Evolutionary conservation across 2,888 invertebrate species (phyloP).

Genomic region (Chrysina gloriosa): DNA sequence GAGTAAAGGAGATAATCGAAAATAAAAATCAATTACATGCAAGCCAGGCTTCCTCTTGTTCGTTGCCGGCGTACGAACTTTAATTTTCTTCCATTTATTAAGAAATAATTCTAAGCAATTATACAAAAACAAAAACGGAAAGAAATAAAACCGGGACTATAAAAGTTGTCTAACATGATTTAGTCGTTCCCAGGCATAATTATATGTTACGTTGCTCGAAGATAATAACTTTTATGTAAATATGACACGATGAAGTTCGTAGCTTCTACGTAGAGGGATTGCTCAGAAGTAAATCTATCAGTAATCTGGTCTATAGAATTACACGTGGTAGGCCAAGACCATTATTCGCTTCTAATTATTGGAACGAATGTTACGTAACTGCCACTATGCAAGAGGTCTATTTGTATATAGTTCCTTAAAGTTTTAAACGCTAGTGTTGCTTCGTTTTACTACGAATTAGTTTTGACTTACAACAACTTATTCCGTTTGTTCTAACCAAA

Average conservation of each 20-base stretch:
- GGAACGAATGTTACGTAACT: too few species aligned
- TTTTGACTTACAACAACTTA: too few species aligned
- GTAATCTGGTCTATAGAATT: neutral
- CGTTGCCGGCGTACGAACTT: neutral
- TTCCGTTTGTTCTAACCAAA: too few species aligned
- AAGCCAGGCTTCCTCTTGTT: neutral
- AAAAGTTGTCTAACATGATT: constrained; percentile 29
- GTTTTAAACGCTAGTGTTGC: too few species aligned
- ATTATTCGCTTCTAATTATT: too few species aligned
- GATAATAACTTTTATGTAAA: constrained; percentile 32
- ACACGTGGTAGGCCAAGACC: too few species aligned
- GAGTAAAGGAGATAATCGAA: neutral
- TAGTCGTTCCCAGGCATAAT: constrained; percentile 17
- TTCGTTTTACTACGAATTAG: too few species aligned
- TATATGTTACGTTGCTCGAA: constrained; percentile 18
- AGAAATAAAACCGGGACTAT: neutral
- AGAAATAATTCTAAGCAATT: constrained; percentile 17
- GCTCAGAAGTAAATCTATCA: neutral
- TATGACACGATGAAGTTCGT: neutral
- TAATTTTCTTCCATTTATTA: constrained; percentile 13
- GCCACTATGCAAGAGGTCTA: too few species aligned
- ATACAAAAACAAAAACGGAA: neutral
- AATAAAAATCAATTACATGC: neutral
- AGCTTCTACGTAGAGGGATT: neutral
- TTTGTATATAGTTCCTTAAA: too few species aligned